Evolutionary conservation across 1,140 invertebrate species (phyloP), one percentile per base, ranked within the genome.

Genomic region (Drosophila nigromelanica): DNA sequence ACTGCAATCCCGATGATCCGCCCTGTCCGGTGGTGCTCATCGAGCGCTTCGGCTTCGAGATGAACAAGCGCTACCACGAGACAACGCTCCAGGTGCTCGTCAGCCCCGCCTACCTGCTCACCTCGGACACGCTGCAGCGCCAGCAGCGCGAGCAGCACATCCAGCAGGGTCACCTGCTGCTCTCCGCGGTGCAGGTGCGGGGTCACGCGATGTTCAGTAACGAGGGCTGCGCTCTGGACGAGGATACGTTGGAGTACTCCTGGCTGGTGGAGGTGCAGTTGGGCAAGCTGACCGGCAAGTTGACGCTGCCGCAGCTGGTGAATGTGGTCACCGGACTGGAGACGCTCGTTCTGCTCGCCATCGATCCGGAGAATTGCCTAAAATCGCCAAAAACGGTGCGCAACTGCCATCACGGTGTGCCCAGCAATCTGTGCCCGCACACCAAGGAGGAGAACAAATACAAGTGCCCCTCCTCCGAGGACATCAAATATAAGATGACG

Each of bases 151-250:
- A 97, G 50, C 93, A 94, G 76, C 97, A 98, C 92, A 93, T 98
- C 21, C 95, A 95, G 85, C 96, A 98, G 92, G 98, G 98, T 12
- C 97, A 98, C 92, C 92, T 98, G 54, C 95, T 97, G 93, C 93
- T 99, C 1, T 98, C 97, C 15, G 97, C 97, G 0, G 93, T 98
- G 33, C 97, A 98, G 93, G 93, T 98, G 42, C 93, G 98, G 75
- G 99, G 98, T 2, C 98, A 99, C 92, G 98, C 98, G 2, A 98
- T 99, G 95, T 99, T 99, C 91, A 99, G 98, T 70, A 96, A 97
- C 78, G 95, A 97, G 64, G 98, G 97, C 43, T 92, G 98, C 50
- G 95, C 95, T 33, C 92, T 99, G 18, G 97, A 98, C 86, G 95
- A 98, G 91, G 98, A 99, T 89, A 99, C 98, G 0, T 91, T 99